A percentile compares a stretch with the other conserved stretches of the same genome.
phyloP scores from a whole-genome alignment of 64 coral and sea anemone species.

The Hydrozoanthus tunicans region DNA sequence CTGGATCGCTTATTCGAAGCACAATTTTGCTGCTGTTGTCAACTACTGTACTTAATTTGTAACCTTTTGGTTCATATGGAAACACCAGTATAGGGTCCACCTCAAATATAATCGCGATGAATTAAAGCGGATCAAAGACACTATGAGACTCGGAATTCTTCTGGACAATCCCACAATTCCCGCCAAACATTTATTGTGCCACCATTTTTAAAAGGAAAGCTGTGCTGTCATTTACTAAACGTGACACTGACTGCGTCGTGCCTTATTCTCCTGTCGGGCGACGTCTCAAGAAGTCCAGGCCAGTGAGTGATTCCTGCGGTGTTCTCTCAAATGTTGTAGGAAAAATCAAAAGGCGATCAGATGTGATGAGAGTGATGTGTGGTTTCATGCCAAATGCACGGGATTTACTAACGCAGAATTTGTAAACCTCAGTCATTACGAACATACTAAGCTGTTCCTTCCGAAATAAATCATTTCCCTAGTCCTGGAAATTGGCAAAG shows the following conservation, averaged over 20 bases:
- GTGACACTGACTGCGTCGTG: constrained; percentile 26
- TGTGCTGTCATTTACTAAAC: constrained; percentile 36
- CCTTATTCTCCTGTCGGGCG: constrained; percentile 16
- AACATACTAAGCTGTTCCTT: constrained; percentile 47
- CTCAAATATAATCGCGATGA: background rate
- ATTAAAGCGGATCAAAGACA: background rate
- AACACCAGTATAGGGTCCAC: background rate
- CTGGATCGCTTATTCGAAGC: background rate
- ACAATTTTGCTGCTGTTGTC: background rate
- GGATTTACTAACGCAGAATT: constrained; percentile 11
- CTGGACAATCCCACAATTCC: constrained; percentile 26
- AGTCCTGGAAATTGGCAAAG: constrained; percentile 44
- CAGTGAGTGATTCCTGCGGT: background rate
- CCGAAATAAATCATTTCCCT: constrained; percentile 15
- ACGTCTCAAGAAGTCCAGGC: constrained; percentile 32
- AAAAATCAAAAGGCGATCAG: constrained; percentile 1
- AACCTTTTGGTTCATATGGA: background rate
- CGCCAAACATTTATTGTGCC: background rate
- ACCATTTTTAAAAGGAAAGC: constrained; percentile 35
- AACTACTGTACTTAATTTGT: background rate
- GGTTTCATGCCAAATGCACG: constrained; percentile 21
- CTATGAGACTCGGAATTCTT: constrained; percentile 11
- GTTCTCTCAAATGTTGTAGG: background rate
- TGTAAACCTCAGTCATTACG: constrained; percentile 12
- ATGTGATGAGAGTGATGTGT: constrained; percentile 4